phyloP scores from a whole-genome alignment of 1,140 invertebrate genomes.

The Telenomus remus region DNA sequence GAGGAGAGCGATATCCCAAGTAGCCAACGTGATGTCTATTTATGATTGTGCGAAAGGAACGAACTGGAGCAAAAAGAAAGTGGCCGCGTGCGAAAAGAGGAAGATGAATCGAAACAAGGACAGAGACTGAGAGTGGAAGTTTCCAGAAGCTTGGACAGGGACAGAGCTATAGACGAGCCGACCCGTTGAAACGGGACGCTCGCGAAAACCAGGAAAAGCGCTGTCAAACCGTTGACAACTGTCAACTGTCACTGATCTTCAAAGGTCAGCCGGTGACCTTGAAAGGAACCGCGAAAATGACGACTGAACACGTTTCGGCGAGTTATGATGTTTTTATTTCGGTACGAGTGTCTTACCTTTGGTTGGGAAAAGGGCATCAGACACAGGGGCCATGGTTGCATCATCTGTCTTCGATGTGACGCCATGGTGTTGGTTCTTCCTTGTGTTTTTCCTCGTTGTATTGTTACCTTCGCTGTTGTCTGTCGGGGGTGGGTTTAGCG shows the following conservation, averaged over 20 bases:
- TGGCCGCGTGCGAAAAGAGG: background rate
- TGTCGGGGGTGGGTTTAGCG: background rate
- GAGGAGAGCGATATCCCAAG: too few relatives aligned
- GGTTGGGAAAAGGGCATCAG: slow-evolving; percentile 64
- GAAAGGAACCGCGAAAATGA: too few relatives aligned
- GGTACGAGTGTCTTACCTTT: slow-evolving; percentile 65
- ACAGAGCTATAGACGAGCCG: slow-evolving; percentile 14
- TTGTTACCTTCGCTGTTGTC: background rate
- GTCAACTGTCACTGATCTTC: too few relatives aligned
- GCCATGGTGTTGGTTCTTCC: slow-evolving; percentile 57
- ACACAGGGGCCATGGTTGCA: slow-evolving; percentile 73
- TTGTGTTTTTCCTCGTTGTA: slow-evolving; percentile 2
- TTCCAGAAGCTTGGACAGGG: slow-evolving; percentile 63
- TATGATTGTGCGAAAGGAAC: slow-evolving; percentile 1
- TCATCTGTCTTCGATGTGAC: slow-evolving; percentile 68
- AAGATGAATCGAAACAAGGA: slow-evolving; percentile 8
- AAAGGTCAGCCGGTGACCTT: too few relatives aligned
- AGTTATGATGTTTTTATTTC: too few relatives aligned
- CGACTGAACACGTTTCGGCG: too few relatives aligned
- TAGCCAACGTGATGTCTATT: too few relatives aligned
- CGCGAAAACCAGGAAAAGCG: too few relatives aligned
- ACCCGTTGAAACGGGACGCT: slow-evolving; percentile 1
- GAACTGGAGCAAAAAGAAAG: slow-evolving; percentile 14
- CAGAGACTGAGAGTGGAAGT: slow-evolving; percentile 61
- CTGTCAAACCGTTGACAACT: too few relatives aligned